Base-by-base conservation (phyloP, 2,797 vertebrate genomes). In the Semotilus atromaculatus region DNA sequence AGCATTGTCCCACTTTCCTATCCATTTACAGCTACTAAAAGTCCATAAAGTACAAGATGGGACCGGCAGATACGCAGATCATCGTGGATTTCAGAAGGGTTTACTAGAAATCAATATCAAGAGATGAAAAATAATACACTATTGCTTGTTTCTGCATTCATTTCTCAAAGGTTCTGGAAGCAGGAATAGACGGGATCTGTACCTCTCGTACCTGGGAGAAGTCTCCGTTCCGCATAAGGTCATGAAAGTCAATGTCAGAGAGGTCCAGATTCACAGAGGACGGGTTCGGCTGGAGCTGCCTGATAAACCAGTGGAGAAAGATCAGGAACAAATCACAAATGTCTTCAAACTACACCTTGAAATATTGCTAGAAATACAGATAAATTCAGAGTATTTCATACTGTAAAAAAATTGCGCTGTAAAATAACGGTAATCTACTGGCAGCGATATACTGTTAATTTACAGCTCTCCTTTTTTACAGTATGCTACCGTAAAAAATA, bases 201-300 rank as follows among this genome's bases (percentile, higher is more conserved):
- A 31, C 31, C 31, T 31, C 19, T 40, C 45, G 14, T 67, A 86
- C 85, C 85, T 86, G 85, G 53, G 86, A 76, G 73, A 88, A 82
- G 29, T 88, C 86, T 21, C 85, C 55, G 26, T 66, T 80, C 62
- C 85, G 80, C 79, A 89, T 81, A 3, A 86, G 36, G 23, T 88
- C 84, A 9, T 85, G 16, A 66, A 89, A 86, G 75, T 82, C 62
- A 43, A 83, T 79, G 58, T 86, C 73, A 21, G 82, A 80, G 76
- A 86, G 75, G 34, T 83, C 81, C 60, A 86, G 62, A 34, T 85
- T 75, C 82, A 83, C 43, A 7, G 85, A 67, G 10, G 88, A 43
- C n/a, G 70, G 38, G 83, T 75, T 87, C 26, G 82, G 60, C 78
- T 87, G 88, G 71, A 82, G 87, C 48, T 51, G 73, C 83, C 89